A percentile compares a stretch with the other conserved stretches of the same genome.
Conservation (phyloP, 2,888 invertebrate genomes). For the Sacculina carcini region DNA sequence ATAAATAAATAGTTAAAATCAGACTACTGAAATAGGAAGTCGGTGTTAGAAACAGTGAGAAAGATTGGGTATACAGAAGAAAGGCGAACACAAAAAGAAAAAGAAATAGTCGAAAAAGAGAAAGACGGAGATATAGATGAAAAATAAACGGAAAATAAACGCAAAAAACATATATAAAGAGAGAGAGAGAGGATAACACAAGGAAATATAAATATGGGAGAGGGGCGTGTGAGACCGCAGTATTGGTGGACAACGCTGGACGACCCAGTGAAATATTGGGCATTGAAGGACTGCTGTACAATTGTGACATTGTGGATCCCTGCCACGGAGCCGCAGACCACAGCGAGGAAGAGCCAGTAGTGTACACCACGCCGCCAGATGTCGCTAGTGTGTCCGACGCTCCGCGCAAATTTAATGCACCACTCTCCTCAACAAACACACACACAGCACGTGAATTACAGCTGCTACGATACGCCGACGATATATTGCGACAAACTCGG, state of each 20-base stretch:
- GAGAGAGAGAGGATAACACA: background rate
- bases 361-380: slow-evolving; percentile 33
- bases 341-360: slow-evolving; percentile 47
- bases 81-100: slow-evolving; percentile 4
- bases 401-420: too few species aligned
- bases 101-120: background rate
- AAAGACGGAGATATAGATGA: background rate
- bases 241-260: slow-evolving; percentile 25
- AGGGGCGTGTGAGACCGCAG: background rate
- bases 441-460: too few species aligned
- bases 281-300: slow-evolving; percentile 86
- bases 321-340: slow-evolving; percentile 41
- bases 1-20: background rate
- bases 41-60: background rate
- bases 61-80: slow-evolving; percentile 2
- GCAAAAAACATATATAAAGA: background rate
- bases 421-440: too few species aligned
- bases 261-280: slow-evolving; percentile 84
- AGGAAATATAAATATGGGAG: background rate
- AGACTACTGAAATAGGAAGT: background rate
- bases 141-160: slow-evolving; percentile 2
- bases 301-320: slow-evolving; percentile 22
- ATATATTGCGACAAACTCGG: too few species aligned
- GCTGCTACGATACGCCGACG: too few species aligned
- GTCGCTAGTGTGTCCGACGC: slow-evolving; percentile 37